Evolutionary conservation across 1,140 invertebrate species (phyloP).

Genomic region (Drosophila azteca): DNA sequence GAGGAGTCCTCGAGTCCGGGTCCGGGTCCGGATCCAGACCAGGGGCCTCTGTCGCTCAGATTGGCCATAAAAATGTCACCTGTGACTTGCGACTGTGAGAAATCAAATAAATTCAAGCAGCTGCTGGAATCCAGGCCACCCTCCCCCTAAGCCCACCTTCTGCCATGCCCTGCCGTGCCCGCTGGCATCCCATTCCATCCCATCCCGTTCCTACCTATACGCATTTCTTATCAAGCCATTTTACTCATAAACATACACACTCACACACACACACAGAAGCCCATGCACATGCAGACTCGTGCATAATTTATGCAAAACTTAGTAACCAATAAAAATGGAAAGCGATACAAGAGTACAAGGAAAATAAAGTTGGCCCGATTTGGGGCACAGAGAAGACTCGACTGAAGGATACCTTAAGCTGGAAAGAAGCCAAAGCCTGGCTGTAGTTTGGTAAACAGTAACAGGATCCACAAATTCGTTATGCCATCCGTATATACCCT

Average conservation of each 20-base stretch:
- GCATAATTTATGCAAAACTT: slow-evolving; percentile 79
- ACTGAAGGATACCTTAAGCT: not conserved
- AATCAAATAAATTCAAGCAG: slow-evolving; percentile 78
- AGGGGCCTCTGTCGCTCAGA: slow-evolving; percentile 51
- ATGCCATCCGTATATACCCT: too few species aligned
- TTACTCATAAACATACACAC: slow-evolving; percentile 41
- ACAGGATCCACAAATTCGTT: too few species aligned
- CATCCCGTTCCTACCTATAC: slow-evolving; percentile 9
- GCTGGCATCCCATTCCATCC: not conserved
- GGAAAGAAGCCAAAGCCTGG: too few species aligned
- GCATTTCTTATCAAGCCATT: slow-evolving; percentile 48
- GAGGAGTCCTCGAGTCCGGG: slow-evolving; percentile 12
- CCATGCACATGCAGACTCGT: slow-evolving; percentile 25
- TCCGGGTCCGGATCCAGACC: not conserved
- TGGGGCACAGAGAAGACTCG: not conserved
- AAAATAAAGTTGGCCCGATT: slow-evolving; percentile 1
- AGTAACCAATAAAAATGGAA: slow-evolving; percentile 55
- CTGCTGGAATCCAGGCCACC: slow-evolving; percentile 11
- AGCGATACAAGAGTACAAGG: slow-evolving; percentile 14
- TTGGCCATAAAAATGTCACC: slow-evolving; percentile 80
- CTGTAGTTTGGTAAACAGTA: too few species aligned
- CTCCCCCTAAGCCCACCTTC: too few species aligned
- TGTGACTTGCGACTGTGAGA: slow-evolving; percentile 73
- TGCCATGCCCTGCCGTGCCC: too few species aligned
- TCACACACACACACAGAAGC: too few species aligned